Percentiles rank a stretch among this genome's conserved stretches.
phyloP scores from a whole-genome alignment of 1,140 invertebrate genomes.

The Potamilus streckersoni region DNA sequence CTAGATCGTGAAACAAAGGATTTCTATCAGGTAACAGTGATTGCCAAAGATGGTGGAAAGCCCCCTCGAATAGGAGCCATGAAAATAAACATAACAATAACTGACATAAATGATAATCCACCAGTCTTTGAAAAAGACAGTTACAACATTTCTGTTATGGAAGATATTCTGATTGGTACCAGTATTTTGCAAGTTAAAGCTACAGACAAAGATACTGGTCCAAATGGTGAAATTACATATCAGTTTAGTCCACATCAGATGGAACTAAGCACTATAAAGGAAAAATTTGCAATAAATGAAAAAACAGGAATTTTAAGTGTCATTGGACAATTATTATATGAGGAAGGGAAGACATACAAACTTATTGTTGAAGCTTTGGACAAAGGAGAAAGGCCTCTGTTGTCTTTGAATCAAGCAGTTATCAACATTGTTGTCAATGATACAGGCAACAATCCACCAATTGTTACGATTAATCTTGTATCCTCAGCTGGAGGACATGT shows the following conservation, averaged over 20 bases:
- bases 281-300: conserved; percentile 54
- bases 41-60: conserved; percentile 91
- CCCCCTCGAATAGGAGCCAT: conserved; percentile 88
- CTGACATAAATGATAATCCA: conserved; percentile 92
- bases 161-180: conserved; percentile 43
- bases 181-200: conserved; percentile 77
- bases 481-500: conserved; percentile 36
- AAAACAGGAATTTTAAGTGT: conserved; percentile 44
- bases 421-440: conserved; percentile 80
- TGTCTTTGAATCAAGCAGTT: conserved; percentile 71
- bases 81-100: conserved; percentile 78
- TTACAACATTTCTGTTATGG: conserved; percentile 79
- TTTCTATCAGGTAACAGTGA: conserved; percentile 83
- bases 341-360: conserved; percentile 43
- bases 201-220: conserved; percentile 87
- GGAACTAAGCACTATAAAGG: conserved; percentile 62
- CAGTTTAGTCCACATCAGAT: conserved; percentile 47
- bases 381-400: conserved; percentile 65
- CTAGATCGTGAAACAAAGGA: conserved; percentile 87
- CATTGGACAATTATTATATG: conserved; percentile 67
- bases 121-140: conserved; percentile 82
- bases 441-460: conserved; percentile 92
- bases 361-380: conserved; percentile 66
- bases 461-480: conserved; percentile 75
- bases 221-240: conserved; percentile 89